Evolutionary conservation across 2,797 vertebrate genomes (phyloP), one percentile per base, ranked within the genome.

Genomic region (Delichon dasypus): DNA sequence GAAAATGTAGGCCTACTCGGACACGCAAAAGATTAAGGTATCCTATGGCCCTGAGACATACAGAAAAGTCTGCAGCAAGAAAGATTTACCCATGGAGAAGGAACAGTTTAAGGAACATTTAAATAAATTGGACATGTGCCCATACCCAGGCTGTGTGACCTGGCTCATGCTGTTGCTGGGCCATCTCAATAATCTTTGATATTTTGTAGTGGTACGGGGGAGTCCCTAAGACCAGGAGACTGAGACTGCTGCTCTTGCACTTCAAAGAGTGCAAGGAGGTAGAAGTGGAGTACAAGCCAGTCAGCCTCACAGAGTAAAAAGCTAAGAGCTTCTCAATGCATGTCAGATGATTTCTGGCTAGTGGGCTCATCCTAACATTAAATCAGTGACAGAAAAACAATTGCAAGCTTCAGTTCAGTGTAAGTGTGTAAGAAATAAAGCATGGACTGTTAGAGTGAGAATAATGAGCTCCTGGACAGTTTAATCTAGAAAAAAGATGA

Each of bases 111-210:
- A 64, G 17, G n/a, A 80, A 34, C 14, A 36, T 13, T 47, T 66
- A 66, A 72, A 16, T 40, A 48, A 61, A 38, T 6, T 36, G 42
- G 4, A 60, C 76, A n/a, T 84, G 12, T 5, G 3, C 14, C 21
- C 21, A 11, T 14, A 48, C 67, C 7, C 5, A 5, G 29, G 27
- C 27, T 47, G 8, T 55, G 42, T 25, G 11, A 51, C 5, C 23
- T 60, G 60, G 17, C 25, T 0, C 0, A 26, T 77, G 29, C 32
- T 2, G 2, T 47, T 85, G 13, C n/a, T 68, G 27, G 23, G 45
- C 16, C 30, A 42, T 70, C 36, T 60, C 15, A 34, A 7, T 76
- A 16, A 5, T 27, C 16, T 76, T 48, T 58, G 29, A 45, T 72
- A 58, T 13, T 32, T n/a, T 45, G 4, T n/a, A 7, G 19, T 77